phyloP scores from a whole-genome alignment of 1,140 invertebrate species.

The Atta texana region DNA sequence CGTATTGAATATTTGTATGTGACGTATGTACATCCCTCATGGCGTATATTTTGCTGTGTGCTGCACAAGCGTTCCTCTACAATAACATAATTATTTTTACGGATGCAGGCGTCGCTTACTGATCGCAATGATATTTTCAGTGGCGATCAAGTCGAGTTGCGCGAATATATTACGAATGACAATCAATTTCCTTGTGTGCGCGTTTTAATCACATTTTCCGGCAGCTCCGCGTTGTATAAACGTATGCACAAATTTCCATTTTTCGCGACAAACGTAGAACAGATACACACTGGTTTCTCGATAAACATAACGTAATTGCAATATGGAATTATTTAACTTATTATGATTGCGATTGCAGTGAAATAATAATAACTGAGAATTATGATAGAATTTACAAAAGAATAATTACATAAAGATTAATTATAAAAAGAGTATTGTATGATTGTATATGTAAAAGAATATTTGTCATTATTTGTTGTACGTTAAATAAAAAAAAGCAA shows the following conservation, averaged over 20 bases:
- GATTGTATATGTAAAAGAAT: too few relatives aligned
- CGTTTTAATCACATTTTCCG: slow-evolving; percentile 15
- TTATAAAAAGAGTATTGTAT: too few relatives aligned
- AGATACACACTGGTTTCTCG: neutral
- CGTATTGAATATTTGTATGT: neutral
- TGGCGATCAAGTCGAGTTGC: neutral
- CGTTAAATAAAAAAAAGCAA: too few relatives aligned
- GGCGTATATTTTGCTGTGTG: neutral
- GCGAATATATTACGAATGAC: neutral
- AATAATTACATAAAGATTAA: too few relatives aligned
- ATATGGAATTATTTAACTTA: neutral
- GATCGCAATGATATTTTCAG: neutral
- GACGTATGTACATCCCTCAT: neutral
- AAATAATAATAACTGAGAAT: too few relatives aligned
- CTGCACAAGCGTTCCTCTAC: neutral
- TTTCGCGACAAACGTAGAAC: neutral
- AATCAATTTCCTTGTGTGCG: neutral
- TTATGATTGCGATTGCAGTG: neutral
- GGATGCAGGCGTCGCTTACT: neutral
- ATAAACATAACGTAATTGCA: neutral
- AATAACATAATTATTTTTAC: slow-evolving; percentile 36
- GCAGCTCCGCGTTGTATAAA: neutral
- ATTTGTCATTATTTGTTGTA: too few relatives aligned
- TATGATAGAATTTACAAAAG: too few relatives aligned
- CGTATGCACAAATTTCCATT: neutral